These are phyloP conservation scores for Macropus fuliginosus DNA, from an alignment of 2,797 vertebrate species.

Conservation along the genomic window DNA sequence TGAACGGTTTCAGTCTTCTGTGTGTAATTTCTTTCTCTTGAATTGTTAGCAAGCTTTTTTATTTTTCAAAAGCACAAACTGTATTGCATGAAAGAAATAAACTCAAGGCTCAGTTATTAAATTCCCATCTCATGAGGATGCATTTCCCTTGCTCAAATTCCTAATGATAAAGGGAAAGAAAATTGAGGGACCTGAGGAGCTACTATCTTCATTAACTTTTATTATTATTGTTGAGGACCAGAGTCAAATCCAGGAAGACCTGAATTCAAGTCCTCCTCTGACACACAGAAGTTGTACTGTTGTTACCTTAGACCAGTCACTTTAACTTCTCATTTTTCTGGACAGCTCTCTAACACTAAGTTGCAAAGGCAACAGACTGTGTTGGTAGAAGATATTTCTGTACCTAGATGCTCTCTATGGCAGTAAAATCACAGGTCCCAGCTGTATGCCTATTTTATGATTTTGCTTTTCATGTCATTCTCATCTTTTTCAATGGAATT, in stretches of 20 bases:
- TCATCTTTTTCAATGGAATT: neutral
- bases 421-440: neutral
- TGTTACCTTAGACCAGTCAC: neutral
- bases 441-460: neutral
- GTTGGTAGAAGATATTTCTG: neutral
- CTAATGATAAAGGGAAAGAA: neutral
- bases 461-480: neutral
- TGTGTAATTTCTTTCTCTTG: constrained; percentile 15
- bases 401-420: neutral
- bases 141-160: neutral
- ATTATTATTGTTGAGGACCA: neutral
- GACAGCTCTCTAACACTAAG: neutral
- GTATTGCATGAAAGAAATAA: constrained; percentile 21
- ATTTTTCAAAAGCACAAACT: constrained; percentile 32
- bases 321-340: neutral
- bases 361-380: neutral
- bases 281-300: neutral
- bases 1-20: neutral
- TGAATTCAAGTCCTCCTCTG: neutral
- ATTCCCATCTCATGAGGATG: neutral
- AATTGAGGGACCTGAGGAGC: neutral
- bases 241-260: neutral
- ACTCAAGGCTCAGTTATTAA: neutral
- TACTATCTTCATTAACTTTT: neutral
- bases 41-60: neutral